phyloP scores from a whole-genome alignment of 2,888 invertebrate genomes.

The Lobophora halterata region DNA sequence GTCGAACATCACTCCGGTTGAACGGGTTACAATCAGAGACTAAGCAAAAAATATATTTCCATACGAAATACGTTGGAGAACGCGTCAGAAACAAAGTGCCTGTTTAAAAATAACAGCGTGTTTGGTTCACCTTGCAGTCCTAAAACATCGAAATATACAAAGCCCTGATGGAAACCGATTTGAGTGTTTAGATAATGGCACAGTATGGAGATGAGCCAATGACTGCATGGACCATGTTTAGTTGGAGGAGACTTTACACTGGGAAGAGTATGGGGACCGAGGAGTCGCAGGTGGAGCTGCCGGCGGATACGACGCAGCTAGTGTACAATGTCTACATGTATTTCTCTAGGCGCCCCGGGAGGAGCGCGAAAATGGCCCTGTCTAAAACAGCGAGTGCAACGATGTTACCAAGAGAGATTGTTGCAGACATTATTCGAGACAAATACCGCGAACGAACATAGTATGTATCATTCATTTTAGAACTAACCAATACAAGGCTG shows the following conservation, averaged over 20 bases:
- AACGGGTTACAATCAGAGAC: constrained; percentile 49
- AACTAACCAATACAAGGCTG: constrained; percentile 6
- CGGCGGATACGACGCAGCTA: constrained; percentile 70
- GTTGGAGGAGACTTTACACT: constrained; percentile 71
- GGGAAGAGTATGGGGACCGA: constrained; percentile 53
- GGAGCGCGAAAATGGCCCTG: constrained; percentile 63
- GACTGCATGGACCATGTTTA: constrained; percentile 79
- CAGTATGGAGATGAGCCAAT: constrained; percentile 76
- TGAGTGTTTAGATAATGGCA: constrained; percentile 59
- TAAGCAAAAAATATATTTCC: constrained; percentile 25
- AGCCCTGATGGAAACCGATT: constrained; percentile 26
- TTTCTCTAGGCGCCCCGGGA: constrained; percentile 66
- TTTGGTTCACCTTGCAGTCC: constrained; percentile 13
- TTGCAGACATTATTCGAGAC: constrained; percentile 70
- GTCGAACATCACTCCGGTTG: constrained; percentile 50
- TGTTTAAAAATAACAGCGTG: constrained; percentile 24
- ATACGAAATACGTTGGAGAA: constrained; percentile 18
- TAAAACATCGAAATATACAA: constrained; percentile 27
- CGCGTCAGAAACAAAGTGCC: constrained; percentile 19
- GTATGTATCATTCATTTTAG: constrained; percentile 5
- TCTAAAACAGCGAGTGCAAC: constrained; percentile 71
- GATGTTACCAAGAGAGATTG: constrained; percentile 70
- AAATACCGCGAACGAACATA: constrained; percentile 47
- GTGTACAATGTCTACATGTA: constrained; percentile 75
- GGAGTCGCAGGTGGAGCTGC: constrained; percentile 60